Evolutionary conservation across 2,113 vertebrate genomes (phyloP), one percentile per base, ranked within the genome.

Genomic region (Rhinolophus ferrumequinum): DNA sequence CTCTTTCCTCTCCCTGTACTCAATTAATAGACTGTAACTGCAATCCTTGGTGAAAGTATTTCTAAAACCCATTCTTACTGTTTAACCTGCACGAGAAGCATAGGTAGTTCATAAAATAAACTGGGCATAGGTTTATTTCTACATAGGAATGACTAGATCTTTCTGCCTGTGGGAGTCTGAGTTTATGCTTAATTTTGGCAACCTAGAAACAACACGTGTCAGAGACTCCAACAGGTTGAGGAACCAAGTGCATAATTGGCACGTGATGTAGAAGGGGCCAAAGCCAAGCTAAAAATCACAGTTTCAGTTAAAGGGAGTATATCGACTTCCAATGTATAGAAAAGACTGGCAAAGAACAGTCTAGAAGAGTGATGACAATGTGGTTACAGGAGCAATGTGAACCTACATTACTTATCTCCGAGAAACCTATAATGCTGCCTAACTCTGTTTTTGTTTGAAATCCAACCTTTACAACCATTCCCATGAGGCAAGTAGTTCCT

Each of bases 121-220:
- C 26, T 41, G 88, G 90, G n/a, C 58, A 52, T 44, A 75, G 62
- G 19, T 67, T 94, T 96, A 64, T 93, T 83, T 95, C 77, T 93
- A 54, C 18, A 14, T 75, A 76, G 92, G 30, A 90, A 38, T 80
- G 93, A 60, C 44, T 80, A 81, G 28, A 41, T 60, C 70, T 79
- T 70, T 95, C 41, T 92, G 73, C 41, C 12, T 83, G 76, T 90
- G 41, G 60, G 58, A 93, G 66, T 19, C 35, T 62, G 24, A 33
- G 38, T 79, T 95, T 85, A 64, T 79, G 88, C 38, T 88, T 38
- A 70, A 66, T 95, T 94, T 96, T 83, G 50, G 67, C 44, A 67
- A 44, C 35, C 38, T 76, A 58, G 64, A 85, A 93, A 69, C 41
- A 58, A 86, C 14, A 67, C 56, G 6, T 62, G 81, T 88, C 72